phyloP scores from a whole-genome alignment of 1,140 invertebrate species.

The Pogonomyrmex californicus region DNA sequence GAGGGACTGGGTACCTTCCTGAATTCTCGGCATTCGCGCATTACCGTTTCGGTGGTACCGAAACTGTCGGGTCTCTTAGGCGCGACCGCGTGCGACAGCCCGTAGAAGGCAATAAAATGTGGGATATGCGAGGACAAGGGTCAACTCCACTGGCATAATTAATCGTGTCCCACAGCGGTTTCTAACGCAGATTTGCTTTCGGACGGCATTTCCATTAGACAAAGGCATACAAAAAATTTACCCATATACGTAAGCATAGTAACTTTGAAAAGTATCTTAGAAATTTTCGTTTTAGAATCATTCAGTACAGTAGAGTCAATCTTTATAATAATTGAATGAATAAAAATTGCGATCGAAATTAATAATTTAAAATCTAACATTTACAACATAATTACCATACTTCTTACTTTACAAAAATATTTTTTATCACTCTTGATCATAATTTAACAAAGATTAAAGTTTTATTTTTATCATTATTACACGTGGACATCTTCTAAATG shows the following conservation, averaged over 20 bases:
- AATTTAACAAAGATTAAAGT: slow-evolving; percentile 11
- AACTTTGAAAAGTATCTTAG: not conserved
- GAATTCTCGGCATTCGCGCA: slow-evolving; percentile 47
- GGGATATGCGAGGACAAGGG: slow-evolving; percentile 60
- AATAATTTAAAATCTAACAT: not conserved
- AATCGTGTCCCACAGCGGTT: slow-evolving; percentile 30
- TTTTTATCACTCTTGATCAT: not conserved
- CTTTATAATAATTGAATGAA: not conserved
- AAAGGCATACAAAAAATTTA: not conserved
- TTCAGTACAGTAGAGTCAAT: not conserved
- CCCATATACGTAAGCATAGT: not conserved
- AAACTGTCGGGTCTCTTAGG: slow-evolving; percentile 70
- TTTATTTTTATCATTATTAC: not conserved
- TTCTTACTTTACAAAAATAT: not conserved
- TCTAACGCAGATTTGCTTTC: slow-evolving; percentile 50
- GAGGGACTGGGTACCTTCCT: slow-evolving; percentile 61
- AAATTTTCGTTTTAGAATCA: not conserved
- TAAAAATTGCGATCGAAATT: not conserved
- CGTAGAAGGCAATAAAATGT: slow-evolving; percentile 62
- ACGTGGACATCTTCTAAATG: not conserved
- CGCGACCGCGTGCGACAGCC: slow-evolving; percentile 53
- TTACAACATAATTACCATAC: too few relatives aligned
- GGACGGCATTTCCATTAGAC: slow-evolving; percentile 16
- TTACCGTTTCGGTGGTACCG: slow-evolving; percentile 55
- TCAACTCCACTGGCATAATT: slow-evolving; percentile 61